Conservation (phyloP, 2,888 invertebrate species). For the Abrostola tripartita region DNA sequence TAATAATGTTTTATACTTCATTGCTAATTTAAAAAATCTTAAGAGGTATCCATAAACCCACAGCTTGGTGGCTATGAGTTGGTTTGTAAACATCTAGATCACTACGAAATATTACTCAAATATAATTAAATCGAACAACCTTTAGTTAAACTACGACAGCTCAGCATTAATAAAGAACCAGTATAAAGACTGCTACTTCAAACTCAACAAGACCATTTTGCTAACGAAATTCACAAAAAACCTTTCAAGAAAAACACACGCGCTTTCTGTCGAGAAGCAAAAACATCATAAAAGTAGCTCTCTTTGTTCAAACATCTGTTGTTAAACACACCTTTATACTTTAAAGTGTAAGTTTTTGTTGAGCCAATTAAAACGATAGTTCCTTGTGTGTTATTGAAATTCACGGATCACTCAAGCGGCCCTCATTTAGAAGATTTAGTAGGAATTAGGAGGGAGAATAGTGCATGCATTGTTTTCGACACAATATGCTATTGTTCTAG, state of each 20-base stretch:
- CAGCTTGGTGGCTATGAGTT: no score
- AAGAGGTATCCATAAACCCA: no score
- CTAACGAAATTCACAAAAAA: constrained; percentile 50
- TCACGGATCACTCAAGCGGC: constrained; percentile 75
- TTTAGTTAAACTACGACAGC: not conserved
- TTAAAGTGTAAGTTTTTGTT: constrained; percentile 70
- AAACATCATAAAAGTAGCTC: constrained; percentile 50
- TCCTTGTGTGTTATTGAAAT: constrained; percentile 75
- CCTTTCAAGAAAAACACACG: constrained; percentile 54
- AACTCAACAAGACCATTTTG: constrained; percentile 43
- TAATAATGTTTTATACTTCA: no score
- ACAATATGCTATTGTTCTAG: constrained; percentile 81
- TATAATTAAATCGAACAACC: not conserved
- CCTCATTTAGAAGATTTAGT: constrained; percentile 78
- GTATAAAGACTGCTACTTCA: constrained; percentile 43
- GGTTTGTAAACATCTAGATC: no score
- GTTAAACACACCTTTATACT: constrained; percentile 39
- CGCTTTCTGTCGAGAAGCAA: constrained; percentile 42
- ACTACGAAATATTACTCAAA: no score
- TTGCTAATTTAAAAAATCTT: no score
- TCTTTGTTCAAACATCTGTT: constrained; percentile 55
- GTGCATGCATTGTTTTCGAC: constrained; percentile 76
- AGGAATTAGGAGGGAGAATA: constrained; percentile 78
- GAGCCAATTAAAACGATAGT: constrained; percentile 77
- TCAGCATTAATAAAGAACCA: constrained; percentile 19